These are phyloP conservation scores for Caenorhabditis angaria DNA, from an alignment of 2,888 invertebrate species.

Conservation along the genomic window DNA sequence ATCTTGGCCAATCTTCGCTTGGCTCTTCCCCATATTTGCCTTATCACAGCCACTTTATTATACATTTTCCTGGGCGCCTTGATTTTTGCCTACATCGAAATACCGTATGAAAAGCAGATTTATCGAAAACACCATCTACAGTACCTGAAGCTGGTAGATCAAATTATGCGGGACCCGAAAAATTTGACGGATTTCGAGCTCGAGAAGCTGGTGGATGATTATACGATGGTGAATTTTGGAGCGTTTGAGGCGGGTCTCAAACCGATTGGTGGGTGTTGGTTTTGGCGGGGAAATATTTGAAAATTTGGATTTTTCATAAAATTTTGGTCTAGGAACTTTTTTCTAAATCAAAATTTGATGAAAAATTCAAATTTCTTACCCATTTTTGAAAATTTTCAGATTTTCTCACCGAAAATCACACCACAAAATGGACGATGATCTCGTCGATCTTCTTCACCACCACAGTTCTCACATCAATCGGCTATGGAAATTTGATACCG, in stretches of 20 bases:
- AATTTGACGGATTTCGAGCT: constrained; percentile 28
- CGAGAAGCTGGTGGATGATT: constrained; percentile 56
- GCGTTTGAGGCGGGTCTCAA: constrained; percentile 62
- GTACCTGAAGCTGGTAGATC: constrained; percentile 26
- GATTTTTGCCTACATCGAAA: constrained; percentile 52
- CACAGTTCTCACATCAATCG: constrained; percentile 63
- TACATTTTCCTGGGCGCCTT: constrained; percentile 62
- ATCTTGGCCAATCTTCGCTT: constrained; percentile 50
- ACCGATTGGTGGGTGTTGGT: constrained; percentile 29
- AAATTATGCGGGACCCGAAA: constrained; percentile 12
- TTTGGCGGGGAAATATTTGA: background rate
- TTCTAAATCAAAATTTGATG: constrained; percentile 3
- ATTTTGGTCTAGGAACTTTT: constrained; percentile 10
- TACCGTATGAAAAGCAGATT: constrained; percentile 52
- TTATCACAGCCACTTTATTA: constrained; percentile 59
- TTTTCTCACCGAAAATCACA: constrained; percentile 23
- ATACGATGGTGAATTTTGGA: constrained; percentile 60
- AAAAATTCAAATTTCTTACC: constrained; percentile 11
- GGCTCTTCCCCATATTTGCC: constrained; percentile 63
- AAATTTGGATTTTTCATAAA: background rate
- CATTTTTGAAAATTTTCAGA: constrained; percentile 14
- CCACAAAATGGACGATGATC: constrained; percentile 64
- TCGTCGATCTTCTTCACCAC: constrained; percentile 64
- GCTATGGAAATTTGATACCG: constrained; percentile 69
- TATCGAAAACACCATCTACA: constrained; percentile 37